Conservation (phyloP, 2,113 vertebrate species). For the Pyxicephalus adspersus region DNA sequence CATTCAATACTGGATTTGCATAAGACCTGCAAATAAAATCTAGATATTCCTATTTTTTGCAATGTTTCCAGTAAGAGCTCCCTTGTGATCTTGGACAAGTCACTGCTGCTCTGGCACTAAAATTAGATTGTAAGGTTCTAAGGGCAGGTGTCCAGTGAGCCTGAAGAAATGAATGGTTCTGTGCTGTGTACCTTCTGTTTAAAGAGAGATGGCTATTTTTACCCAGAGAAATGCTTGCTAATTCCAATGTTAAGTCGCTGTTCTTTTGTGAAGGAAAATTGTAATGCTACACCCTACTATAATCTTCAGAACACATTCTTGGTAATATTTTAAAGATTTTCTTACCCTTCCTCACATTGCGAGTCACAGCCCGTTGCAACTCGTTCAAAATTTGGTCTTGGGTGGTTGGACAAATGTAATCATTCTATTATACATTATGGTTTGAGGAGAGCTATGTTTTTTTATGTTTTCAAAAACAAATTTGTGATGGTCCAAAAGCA, state of each 20-base stretch:
- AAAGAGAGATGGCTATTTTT: slow-evolving; percentile 31
- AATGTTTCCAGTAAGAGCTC: not conserved
- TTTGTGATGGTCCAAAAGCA: too few species aligned
- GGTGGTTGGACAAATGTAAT: too few species aligned
- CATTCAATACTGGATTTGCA: not conserved
- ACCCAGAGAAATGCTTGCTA: slow-evolving; percentile 1
- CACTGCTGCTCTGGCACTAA: slow-evolving; percentile 20
- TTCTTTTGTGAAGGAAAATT: not conserved
- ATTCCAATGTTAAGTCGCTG: slow-evolving; percentile 9
- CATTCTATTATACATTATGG: too few species aligned
- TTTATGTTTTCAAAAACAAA: too few species aligned
- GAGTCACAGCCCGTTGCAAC: too few species aligned
- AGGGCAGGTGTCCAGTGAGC: slow-evolving; percentile 33
- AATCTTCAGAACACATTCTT: too few species aligned
- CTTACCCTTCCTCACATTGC: too few species aligned
- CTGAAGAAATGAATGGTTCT: slow-evolving; percentile 59
- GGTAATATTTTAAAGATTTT: too few species aligned
- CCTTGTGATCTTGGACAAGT: slow-evolving; percentile 26
- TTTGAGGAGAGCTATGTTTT: too few species aligned
- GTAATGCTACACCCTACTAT: too few species aligned
- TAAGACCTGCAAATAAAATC: not conserved
- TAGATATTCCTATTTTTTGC: not conserved
- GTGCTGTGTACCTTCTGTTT: slow-evolving; percentile 27
- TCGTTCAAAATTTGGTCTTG: too few species aligned
- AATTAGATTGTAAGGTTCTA: slow-evolving; percentile 46